phyloP scores from a whole-genome alignment of 2,888 invertebrate species.

The Blera fallax region DNA sequence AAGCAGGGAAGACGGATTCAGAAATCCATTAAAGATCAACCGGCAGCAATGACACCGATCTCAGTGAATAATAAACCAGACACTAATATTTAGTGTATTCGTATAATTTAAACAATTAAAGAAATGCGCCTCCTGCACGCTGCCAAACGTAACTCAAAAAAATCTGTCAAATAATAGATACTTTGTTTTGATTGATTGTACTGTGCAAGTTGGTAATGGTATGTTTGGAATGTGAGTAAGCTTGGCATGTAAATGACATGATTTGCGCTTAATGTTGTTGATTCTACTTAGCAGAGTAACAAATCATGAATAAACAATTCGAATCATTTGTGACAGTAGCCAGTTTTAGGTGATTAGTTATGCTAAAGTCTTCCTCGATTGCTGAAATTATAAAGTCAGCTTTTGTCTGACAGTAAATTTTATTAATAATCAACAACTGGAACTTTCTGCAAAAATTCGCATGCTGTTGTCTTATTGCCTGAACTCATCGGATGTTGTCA shows the following conservation, averaged over 20 bases:
- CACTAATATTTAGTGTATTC: background rate
- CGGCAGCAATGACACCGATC: background rate
- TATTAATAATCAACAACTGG: background rate
- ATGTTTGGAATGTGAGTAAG: background rate
- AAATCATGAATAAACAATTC: background rate
- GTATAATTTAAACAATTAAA: slow-evolving; percentile 33
- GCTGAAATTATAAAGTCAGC: background rate
- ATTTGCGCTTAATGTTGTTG: background rate
- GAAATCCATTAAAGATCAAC: background rate
- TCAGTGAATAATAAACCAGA: background rate
- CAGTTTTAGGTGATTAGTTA: background rate
- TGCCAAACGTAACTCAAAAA: background rate
- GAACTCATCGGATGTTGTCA: background rate
- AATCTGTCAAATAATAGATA: background rate
- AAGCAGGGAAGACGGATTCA: background rate
- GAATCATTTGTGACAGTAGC: background rate
- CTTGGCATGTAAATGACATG: background rate
- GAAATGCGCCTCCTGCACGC: slow-evolving; percentile 1
- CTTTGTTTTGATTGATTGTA: background rate
- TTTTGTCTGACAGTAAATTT: background rate
- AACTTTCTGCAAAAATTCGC: background rate
- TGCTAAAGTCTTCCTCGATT: background rate
- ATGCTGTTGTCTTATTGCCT: background rate
- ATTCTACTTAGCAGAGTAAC: background rate
- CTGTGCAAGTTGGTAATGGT: background rate